phyloP scores from a whole-genome alignment of 2,797 vertebrate species.

The Aeoliscus strigatus region DNA sequence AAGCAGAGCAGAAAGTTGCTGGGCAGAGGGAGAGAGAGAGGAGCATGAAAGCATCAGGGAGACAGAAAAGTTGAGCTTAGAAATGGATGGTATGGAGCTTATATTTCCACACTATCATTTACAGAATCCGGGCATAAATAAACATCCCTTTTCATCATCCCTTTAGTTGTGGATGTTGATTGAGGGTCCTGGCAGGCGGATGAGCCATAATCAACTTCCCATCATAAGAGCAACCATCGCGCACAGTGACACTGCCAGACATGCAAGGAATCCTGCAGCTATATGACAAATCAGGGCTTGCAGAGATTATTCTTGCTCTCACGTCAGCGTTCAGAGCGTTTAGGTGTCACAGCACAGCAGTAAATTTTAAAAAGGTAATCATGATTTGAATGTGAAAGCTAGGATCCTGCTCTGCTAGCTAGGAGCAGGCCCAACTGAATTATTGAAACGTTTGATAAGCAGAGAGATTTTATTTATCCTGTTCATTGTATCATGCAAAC shows the following conservation, averaged over 20 bases:
- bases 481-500: not conserved
- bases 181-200: constrained; percentile 62
- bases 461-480: constrained; percentile 1
- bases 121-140: constrained; percentile 53
- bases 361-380: constrained; percentile 54
- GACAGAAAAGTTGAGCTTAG: constrained; percentile 41
- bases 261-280: constrained; percentile 51
- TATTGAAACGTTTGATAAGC: constrained; percentile 2
- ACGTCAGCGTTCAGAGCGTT: constrained; percentile 40
- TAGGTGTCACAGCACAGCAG: constrained; percentile 45
- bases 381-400: constrained; percentile 37
- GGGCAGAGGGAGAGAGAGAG: constrained; percentile 44
- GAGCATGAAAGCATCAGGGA: constrained; percentile 17
- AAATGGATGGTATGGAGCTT: constrained; percentile 56
- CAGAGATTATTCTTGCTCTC: constrained; percentile 62
- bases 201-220: constrained; percentile 70
- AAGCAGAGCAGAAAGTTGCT: constrained; percentile 36
- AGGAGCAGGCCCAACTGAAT: constrained; percentile 7
- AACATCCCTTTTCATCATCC: constrained; percentile 49
- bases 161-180: constrained; percentile 62
- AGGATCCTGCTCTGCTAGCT: constrained; percentile 38
- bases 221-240: constrained; percentile 64
- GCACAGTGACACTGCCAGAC: constrained; percentile 55
- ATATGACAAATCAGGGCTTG: constrained; percentile 65
- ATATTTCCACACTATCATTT: constrained; percentile 50